Base-by-base conservation (phyloP, 2,797 vertebrate genomes). In the Nothura maculosa region DNA sequence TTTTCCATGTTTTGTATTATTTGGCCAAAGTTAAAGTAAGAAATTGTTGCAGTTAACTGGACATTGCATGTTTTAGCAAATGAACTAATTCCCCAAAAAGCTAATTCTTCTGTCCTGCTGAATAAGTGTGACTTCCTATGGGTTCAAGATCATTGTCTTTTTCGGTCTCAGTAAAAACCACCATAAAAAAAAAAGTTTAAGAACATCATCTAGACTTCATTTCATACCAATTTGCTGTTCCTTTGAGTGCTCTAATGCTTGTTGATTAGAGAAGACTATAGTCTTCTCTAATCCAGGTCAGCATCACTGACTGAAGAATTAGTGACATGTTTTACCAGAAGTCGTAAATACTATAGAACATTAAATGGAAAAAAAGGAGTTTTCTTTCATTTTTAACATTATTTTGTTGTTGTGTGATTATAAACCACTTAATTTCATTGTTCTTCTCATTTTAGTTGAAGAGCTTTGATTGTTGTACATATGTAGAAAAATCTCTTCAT, bases 101-200 rank as follows among this genome's bases (percentile, higher is more conserved):
- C 79, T 95, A 94, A 90, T 96, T 95, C 88, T 93, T 81, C 84
- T 95, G 58, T 94, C 54, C 58, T 93, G 61, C 64, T 95, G 77
- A 93, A 81, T 75, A 92, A 85, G 75, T 94, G 91, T 90, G 88
- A 91, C 79, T 95, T 95, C 93, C 91, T 95, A 43, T 58, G 68
- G 48, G 34, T 72, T 84, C 57, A 52, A 32, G 25, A 60, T 72
- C 32, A 11, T 27, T 40, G 66, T 68, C 88, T 80, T 91, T 54
- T 32, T 32, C 84, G 81, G 92, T 92, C 3, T 1, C 58, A 62
- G 70, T 85, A 70, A 68, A 70, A 72, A 78, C 28, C 88, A 82
- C 81, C 75, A 20, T 45, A 38, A 38, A 38, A 38, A 74, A 67
- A 7, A 24, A 22, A 25, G 1, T 74, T 77, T 58, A 9, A 79